Conservation (phyloP, 2,888 invertebrate species). For the Hetaerina titia region DNA sequence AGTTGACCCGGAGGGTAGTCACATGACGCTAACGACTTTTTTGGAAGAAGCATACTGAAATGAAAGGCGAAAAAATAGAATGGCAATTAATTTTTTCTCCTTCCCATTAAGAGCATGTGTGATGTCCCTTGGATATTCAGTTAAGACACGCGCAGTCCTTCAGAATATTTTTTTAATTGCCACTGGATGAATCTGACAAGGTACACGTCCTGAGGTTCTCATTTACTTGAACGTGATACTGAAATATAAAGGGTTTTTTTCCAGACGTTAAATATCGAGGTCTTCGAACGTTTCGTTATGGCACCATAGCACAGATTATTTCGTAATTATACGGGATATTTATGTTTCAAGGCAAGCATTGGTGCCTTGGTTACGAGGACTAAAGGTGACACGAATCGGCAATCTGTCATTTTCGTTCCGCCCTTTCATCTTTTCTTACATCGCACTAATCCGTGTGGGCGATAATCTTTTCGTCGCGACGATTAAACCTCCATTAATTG, state of each 20-base stretch:
- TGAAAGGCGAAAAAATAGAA: not conserved
- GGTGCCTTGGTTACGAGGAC: not conserved
- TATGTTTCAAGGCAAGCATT: not conserved
- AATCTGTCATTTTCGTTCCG: not conserved
- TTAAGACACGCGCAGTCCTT: not conserved
- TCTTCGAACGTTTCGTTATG: not conserved
- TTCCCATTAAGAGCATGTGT: slow-evolving; percentile 47
- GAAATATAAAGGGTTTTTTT: not conserved
- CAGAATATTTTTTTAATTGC: slow-evolving; percentile 47
- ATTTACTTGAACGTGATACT: not conserved
- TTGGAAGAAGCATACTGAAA: slow-evolving; percentile 11
- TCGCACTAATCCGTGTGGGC: not conserved
- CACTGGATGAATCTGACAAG: not conserved
- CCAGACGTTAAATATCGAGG: not conserved
- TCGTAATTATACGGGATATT: not conserved
- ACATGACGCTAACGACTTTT: slow-evolving; percentile 4
- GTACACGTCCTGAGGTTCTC: not conserved
- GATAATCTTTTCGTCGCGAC: not conserved
- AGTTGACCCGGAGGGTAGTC: not conserved
- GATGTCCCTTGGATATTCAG: slow-evolving; percentile 21
- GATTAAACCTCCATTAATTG: not conserved
- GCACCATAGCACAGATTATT: not conserved
- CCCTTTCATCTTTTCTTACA: not conserved
- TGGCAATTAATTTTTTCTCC: not conserved
- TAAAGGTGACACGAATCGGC: not conserved